Conservation (phyloP, 1,140 invertebrate species). For the Nasonia vitripennis region DNA sequence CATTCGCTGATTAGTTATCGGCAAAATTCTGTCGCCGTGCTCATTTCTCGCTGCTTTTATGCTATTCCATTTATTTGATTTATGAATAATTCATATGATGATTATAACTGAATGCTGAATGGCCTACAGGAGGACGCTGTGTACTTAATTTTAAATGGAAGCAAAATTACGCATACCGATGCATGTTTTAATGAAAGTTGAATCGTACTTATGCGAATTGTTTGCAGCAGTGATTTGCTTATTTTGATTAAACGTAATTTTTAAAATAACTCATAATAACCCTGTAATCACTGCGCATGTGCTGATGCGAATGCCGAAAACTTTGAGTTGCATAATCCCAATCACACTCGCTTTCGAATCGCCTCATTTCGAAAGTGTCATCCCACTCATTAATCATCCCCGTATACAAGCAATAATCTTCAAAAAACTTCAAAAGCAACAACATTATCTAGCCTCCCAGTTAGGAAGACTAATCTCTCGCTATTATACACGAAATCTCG, state of each 20-base stretch:
- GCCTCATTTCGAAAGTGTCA: no score
- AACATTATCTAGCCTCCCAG: background rate
- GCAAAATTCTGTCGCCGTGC: background rate
- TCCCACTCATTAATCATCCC: no score
- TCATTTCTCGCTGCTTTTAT: background rate
- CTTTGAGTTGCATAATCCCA: background rate
- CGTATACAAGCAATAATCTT: no score
- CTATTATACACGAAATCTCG: background rate
- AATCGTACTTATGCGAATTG: background rate
- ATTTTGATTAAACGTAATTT: background rate
- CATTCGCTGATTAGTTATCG: background rate
- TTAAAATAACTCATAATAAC: background rate
- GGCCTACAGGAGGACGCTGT: background rate
- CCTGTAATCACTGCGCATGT: background rate
- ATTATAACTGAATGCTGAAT: background rate
- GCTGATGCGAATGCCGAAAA: background rate
- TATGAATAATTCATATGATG: background rate
- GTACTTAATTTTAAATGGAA: background rate
- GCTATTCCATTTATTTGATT: background rate
- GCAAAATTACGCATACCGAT: background rate
- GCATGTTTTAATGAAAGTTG: background rate
- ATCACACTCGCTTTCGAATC: background rate
- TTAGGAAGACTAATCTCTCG: background rate
- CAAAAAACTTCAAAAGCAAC: background rate
- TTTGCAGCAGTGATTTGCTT: background rate